Conservation (phyloP, 1,140 invertebrate genomes). For the Zaprionus vittiger region DNA sequence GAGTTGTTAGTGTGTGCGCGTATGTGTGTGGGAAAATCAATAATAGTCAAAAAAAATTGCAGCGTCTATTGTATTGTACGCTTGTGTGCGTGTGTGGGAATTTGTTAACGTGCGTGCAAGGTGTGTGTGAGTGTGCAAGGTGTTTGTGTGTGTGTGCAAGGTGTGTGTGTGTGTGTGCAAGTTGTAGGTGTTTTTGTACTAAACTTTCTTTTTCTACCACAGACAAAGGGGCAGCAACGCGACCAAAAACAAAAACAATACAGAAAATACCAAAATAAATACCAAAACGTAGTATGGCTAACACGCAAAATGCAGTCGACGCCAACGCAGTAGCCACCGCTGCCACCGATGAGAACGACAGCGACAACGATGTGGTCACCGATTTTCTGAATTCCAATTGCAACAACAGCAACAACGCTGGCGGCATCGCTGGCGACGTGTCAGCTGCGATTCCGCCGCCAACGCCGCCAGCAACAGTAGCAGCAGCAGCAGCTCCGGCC, state of each 20-base stretch:
- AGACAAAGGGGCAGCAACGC: constrained; percentile 31
- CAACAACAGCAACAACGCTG: constrained; percentile 31
- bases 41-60: constrained; percentile 64
- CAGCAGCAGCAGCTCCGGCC: constrained; percentile 4
- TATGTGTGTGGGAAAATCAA: constrained; percentile 68
- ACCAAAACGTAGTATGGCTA: constrained; percentile 61
- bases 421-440: constrained; percentile 37
- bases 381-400: constrained; percentile 82
- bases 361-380: constrained; percentile 82
- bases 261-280: constrained; percentile 49
- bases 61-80: constrained; percentile 14
- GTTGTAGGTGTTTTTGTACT: constrained; percentile 62
- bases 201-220: constrained; percentile 78
- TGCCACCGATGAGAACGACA: constrained; percentile 66
- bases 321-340: constrained; percentile 18
- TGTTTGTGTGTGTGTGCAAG: background rate
- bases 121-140: constrained; percentile 11
- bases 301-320: constrained; percentile 39
- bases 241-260: constrained; percentile 23
- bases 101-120: constrained; percentile 28
- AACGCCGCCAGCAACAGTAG: background rate
- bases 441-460: constrained; percentile 17
- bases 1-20: constrained; percentile 21
- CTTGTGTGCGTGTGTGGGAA: constrained; percentile 23
- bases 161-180: constrained; percentile 19